Base-by-base conservation (phyloP, 2,113 vertebrate genomes). In the Xenus cinereus region DNA sequence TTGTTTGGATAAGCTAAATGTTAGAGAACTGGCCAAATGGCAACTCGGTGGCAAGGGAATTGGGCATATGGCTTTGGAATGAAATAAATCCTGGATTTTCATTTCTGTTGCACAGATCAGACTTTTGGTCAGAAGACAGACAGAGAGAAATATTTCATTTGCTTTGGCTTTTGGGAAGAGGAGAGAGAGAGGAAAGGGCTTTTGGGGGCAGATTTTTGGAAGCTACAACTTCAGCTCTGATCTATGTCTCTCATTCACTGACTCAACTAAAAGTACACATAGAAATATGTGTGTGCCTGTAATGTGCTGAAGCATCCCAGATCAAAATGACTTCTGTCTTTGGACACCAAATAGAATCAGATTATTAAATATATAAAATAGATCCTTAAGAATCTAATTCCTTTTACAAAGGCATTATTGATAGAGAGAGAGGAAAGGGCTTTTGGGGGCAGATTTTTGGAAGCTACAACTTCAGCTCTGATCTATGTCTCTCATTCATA, bases 321-420 rank as follows among this genome's bases (percentile, higher is more conserved):
- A 87, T 92, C 69, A 92, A 93, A 97, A 89, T 66, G 1, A 45
- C 85, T 87, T 89, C 56, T 75, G 54, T 85, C 68, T 89, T 93
- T 93, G 86, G 48, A 27, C 32, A 95, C 35, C 35, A 95, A 86
- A 74, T 67, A 68, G 74, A 92, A 84, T 78, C 69, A 73, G 48
- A 93, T 92, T 81, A 92, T 82, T 41, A 72, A 87, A 72, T 87
- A 79, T 87, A 79, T 57, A 56, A 93, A 89, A 76, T 26, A 82
- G n/a, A 69, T 3, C 54, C 54, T 90, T 75, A 84, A 93, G 73
- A 78, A 66, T 79, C 43, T 87, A 91, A 80, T 93, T 95, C 6
- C 20, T 79, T 89, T 73, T 89, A 76, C 53, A 91, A 87, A 91
- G 50, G 4, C 54, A n/a, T 76, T 56, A 84, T 15, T 87, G 24